Evolutionary conservation across 2,113 vertebrate species (phyloP).

Genomic region (Galemys pyrenaicus): DNA sequence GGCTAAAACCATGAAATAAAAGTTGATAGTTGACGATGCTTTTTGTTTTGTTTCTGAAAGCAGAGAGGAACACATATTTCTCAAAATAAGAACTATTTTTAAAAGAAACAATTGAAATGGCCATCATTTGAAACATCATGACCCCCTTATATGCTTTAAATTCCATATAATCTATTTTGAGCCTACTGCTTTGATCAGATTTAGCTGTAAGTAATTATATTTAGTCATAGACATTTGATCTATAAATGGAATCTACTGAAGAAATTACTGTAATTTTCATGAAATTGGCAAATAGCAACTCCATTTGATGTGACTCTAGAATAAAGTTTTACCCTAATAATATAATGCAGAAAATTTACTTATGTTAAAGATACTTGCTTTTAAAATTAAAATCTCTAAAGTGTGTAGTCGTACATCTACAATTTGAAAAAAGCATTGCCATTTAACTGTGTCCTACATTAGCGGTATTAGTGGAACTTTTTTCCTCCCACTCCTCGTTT

Average conservation of each 20-base stretch:
- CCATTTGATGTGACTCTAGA: conserved; percentile 84
- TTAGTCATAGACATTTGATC: conserved; percentile 83
- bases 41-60: conserved; percentile 39
- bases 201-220: conserved; percentile 85
- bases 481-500: neutral
- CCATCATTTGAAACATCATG: conserved; percentile 60
- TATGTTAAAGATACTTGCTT: conserved; percentile 65
- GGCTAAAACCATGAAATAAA: neutral
- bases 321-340: conserved; percentile 79
- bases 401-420: neutral
- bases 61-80: conserved; percentile 30
- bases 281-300: conserved; percentile 82
- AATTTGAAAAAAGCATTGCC: conserved; percentile 32
- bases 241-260: conserved; percentile 88
- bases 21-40: neutral
- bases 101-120: conserved; percentile 65
- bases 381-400: conserved; percentile 69
- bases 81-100: conserved; percentile 59
- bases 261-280: conserved; percentile 87
- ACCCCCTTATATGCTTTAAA: conserved; percentile 66
- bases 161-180: conserved; percentile 78
- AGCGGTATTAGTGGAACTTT: neutral
- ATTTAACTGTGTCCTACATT: neutral
- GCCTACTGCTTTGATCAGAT: conserved; percentile 75
- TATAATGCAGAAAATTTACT: conserved; percentile 65